Percentiles rank a stretch among this genome's conserved stretches.
phyloP scores from a whole-genome alignment of 2,888 invertebrate genomes.

The Drosophila heteroneura region DNA sequence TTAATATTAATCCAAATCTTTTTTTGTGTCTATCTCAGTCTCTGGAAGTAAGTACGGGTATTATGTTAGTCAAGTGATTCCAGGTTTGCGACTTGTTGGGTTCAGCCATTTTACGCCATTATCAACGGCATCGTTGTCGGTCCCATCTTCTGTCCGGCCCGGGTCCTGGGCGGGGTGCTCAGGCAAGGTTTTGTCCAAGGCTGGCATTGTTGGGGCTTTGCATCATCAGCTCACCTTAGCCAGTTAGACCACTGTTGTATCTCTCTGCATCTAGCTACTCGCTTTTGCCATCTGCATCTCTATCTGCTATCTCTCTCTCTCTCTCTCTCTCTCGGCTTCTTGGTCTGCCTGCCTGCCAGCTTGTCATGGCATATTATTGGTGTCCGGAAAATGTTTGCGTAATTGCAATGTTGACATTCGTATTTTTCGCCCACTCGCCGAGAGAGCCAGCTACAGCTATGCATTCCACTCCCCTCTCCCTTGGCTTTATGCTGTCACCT shows the following conservation, averaged over 20 bases:
- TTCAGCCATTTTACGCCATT: slow-evolving; percentile 75
- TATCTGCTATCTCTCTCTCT: slow-evolving; percentile 1
- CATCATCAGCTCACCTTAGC: slow-evolving; percentile 68
- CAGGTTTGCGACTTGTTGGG: slow-evolving; percentile 5
- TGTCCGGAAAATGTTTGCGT: slow-evolving; percentile 83
- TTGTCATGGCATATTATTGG: slow-evolving; percentile 82
- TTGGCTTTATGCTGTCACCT: slow-evolving; percentile 12
- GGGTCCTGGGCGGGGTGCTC: slow-evolving; percentile 19
- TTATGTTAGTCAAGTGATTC: slow-evolving; percentile 20
- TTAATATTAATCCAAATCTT: not conserved
- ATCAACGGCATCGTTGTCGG: slow-evolving; percentile 72
- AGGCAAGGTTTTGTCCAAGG: slow-evolving; percentile 32
- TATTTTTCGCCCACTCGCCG: slow-evolving; percentile 64
- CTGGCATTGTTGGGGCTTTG: slow-evolving; percentile 64
- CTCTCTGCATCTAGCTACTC: slow-evolving; percentile 2
- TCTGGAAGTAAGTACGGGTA: slow-evolving; percentile 5
- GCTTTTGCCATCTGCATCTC: slow-evolving; percentile 10
- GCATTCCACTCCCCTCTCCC: not conserved
- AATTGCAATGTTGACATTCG: slow-evolving; percentile 84
- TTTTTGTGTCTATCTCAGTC: not conserved
- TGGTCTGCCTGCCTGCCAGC: slow-evolving; percentile 29
- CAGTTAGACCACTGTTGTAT: slow-evolving; percentile 67
- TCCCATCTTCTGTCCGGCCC: slow-evolving; percentile 63
- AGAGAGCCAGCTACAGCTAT: slow-evolving; percentile 15
- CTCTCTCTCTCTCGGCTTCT: not conserved